phyloP scores from a whole-genome alignment of 2,888 invertebrate species.

The Machimus rusticus region DNA sequence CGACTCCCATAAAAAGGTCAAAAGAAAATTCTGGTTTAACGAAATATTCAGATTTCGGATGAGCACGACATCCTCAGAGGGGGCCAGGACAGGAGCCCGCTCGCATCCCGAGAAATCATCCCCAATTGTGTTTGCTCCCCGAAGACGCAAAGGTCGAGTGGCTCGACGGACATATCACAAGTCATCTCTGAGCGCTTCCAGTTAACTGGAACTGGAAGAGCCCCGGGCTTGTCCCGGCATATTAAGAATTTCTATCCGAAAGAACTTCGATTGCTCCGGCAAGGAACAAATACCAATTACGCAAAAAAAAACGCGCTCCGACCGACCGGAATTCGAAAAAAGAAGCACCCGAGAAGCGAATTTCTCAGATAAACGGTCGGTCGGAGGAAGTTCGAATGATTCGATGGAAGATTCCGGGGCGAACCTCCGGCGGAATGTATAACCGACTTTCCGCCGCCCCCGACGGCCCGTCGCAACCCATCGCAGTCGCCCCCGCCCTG shows the following conservation, averaged over 20 bases:
- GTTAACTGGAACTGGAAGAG: background rate
- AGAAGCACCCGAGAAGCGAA: background rate
- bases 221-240: background rate
- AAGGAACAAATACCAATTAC: conserved; percentile 6
- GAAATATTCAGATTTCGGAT: conserved; percentile 18
- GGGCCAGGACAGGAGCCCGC: background rate
- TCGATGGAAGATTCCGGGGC: conserved; percentile 17
- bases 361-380: background rate
- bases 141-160: background rate
- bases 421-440: background rate
- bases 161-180: background rate
- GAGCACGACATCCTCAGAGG: background rate
- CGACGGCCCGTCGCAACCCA: background rate
- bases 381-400: conserved; percentile 10
- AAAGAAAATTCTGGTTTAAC: background rate
- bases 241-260: conserved; percentile 18
- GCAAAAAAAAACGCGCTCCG: background rate
- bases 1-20: background rate
- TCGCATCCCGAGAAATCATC: background rate
- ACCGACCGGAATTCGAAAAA: background rate
- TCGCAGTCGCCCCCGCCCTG: background rate
- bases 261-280: background rate
- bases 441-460: background rate
- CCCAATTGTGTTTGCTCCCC: background rate
- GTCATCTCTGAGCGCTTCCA: background rate